phyloP scores from a whole-genome alignment of 2,888 invertebrate species.

The Zaprionus obscuricornis region DNA sequence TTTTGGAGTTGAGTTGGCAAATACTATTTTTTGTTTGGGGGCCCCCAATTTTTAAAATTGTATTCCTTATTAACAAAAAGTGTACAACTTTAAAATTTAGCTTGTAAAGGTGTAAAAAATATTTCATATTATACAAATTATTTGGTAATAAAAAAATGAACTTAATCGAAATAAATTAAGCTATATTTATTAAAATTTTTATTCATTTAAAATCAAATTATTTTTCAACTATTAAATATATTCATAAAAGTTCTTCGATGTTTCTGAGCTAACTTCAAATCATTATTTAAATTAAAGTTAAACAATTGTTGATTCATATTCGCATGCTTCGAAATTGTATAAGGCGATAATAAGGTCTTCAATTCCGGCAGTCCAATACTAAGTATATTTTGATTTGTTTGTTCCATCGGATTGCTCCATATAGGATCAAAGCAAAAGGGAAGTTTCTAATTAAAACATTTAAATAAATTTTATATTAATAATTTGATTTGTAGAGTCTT shows the following conservation, averaged over 20 bases:
- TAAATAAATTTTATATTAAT: no score
- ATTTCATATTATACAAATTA: no score
- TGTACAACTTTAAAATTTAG: no score
- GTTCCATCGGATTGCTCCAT: constrained; percentile 74
- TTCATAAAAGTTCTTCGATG: neutral
- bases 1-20: constrained; percentile 93
- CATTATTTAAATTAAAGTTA: constrained; percentile 80
- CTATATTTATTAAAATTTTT: no score
- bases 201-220: no score
- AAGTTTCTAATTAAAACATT: constrained; percentile 63
- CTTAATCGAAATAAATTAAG: no score
- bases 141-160: no score
- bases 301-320: constrained; percentile 82
- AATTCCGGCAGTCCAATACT: constrained; percentile 81
- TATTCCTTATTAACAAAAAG: no score
- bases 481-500: neutral
- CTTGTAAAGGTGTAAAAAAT: no score
- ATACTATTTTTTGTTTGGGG: constrained; percentile 87
- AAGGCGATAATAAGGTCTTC: constrained; percentile 80
- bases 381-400: constrained; percentile 57
- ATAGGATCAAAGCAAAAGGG: constrained; percentile 83
- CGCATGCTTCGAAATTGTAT: constrained; percentile 82
- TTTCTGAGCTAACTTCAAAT: constrained; percentile 80
- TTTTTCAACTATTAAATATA: no score
- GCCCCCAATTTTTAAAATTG: constrained; percentile 81